Base-by-base conservation (phyloP, 2,888 invertebrate species). In the Drosophila lacicola region DNA sequence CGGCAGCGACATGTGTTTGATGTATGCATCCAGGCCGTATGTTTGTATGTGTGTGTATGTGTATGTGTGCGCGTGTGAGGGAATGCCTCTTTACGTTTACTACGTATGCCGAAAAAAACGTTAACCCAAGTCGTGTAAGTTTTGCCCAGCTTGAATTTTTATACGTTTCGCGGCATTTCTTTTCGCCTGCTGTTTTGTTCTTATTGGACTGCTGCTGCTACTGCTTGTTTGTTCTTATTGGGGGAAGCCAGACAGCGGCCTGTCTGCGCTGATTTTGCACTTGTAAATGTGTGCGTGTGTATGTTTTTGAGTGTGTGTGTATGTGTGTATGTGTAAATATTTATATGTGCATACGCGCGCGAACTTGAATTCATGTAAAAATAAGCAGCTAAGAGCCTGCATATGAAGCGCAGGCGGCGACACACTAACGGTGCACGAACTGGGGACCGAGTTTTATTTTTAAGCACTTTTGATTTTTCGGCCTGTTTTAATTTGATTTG, bases 71-170 rank as follows among this genome's bases (percentile, higher is more conserved):
- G 56, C 70, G 67, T 78, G 58, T 66, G 50, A 55, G 79, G 90
- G 89, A 89, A 84, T 83, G 85, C 87, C 84, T 65, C 70, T 54
- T 74, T 56, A 78, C 65, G 63, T 84, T 82, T 78, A 85, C 89
- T 78, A 89, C 88, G 88, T 88, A 84, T 68, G 77, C 58, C 71
- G 45, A 57, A 74, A 46, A 69, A 34, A 64, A 79, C 70, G 80
- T 69, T 62, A 80, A 64, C 49, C 19, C 44, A 53, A 61, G 61
- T 53, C 63, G 72, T 81, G 74, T 82, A 42, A 61, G 50, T 58
- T 58, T 64, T 49, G 44, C 58, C 55, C 55, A 67, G 53, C 61
- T 72, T 66, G 36, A 37, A 56, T 72, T 82, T 71, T 55, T 56
- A 54, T 81, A 68, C 63, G 60, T 75, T 76, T 80, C 76, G 80